Base-by-base conservation (phyloP, 2,113 vertebrate genomes). In the Irena cyanogastra region DNA sequence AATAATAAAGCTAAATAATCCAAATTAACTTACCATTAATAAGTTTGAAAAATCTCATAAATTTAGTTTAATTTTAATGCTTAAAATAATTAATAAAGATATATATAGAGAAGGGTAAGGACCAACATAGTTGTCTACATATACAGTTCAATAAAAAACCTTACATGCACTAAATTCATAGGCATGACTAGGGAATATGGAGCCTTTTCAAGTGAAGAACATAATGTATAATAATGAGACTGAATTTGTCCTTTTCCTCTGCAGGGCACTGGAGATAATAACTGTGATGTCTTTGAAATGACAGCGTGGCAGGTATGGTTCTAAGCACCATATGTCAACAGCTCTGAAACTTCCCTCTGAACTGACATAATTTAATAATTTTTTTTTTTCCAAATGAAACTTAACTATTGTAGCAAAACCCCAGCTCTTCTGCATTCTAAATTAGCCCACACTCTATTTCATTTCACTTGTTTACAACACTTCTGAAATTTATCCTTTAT, bases 311-410 rank as follows among this genome's bases (percentile, higher is more conserved):
- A 74, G 65, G 54, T 41, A 37, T 45, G 30, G 56, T 57, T 77
- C 54, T 49, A 39, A 88, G 56, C 42, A 69, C 41, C 23, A 20
- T 30, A 44, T 1, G 1, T 11, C 54, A 84, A 42, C 0, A 0
- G 50, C 23, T 91, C 49, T 54, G 45, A 69, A 93, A 89, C 9
- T 21, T 80, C 28, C 44, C 27, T 44, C 60, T 70, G 33, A 87
- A 42, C 44, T 54, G 18, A 81, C 10, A 28, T 49, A 42, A 65
- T 35, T 69, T 11, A 69, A 42, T 66, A 11, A 5, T 26, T n/a
- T n/a, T 39, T 35, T 47, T 68, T 59, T 80, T 41, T 12, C 19
- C 24, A 83, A 77, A 87, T n/a, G 54, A 66, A 50, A 13, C 19
- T 42, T 78, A 31, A 78, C 5, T 70, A 14, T 60, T 76, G 44